phyloP scores from a whole-genome alignment of 2,888 invertebrate genomes.

The Nymphalis c-album region DNA sequence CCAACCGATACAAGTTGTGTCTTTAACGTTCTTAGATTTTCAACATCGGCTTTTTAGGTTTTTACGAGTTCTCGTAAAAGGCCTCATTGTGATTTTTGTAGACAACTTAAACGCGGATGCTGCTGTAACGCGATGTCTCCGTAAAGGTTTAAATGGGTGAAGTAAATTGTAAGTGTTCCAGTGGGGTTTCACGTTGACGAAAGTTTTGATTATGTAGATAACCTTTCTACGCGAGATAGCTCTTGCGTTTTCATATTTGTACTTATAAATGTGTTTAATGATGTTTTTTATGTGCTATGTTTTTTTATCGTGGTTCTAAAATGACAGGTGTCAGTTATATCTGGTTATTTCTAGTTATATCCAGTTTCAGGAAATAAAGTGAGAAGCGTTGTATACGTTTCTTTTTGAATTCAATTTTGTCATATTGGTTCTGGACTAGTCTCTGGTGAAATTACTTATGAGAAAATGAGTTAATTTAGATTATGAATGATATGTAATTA shows the following conservation, averaged over 20 bases:
- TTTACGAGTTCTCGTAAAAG: constrained; percentile 38
- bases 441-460: background rate
- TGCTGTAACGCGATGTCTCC: constrained; percentile 23
- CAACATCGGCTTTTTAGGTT: constrained; percentile 32
- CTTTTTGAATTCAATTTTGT: background rate
- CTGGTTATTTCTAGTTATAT: background rate
- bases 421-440: background rate
- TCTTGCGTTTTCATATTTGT: background rate
- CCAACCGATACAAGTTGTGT: constrained; percentile 19
- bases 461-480: too few relatives aligned
- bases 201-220: constrained; percentile 7
- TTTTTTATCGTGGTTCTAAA: background rate
- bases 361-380: constrained; percentile 4
- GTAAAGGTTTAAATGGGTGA: constrained; percentile 32
- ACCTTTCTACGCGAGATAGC: background rate
- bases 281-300: constrained; percentile 2
- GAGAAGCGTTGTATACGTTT: background rate
- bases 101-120: constrained; percentile 33
- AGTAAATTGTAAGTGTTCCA: constrained; percentile 34
- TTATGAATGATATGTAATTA: too few relatives aligned
- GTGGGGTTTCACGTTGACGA: constrained; percentile 19
- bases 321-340: background rate
- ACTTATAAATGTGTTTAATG: constrained; percentile 1
- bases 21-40: constrained; percentile 34
- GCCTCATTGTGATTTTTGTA: constrained; percentile 35